Evolutionary conservation across 2,113 vertebrate species (phyloP), one percentile per base, ranked within the genome.

Genomic region (Procavia capensis): DNA sequence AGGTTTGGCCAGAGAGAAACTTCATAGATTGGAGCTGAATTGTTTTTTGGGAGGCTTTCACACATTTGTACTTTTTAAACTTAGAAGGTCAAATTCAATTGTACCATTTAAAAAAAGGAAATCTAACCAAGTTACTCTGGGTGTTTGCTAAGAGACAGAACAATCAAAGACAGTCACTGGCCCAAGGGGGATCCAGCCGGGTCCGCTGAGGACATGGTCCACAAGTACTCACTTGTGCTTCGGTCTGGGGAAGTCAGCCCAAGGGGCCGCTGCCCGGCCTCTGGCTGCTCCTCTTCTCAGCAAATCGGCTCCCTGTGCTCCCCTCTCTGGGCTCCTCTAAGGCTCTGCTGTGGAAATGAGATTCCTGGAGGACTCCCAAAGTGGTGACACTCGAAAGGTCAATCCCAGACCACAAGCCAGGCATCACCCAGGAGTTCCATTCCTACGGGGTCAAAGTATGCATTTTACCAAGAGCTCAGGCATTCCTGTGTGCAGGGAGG

Each of bases 151-250:
- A 68, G 64, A n/a, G 25, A 63, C n/a, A n/a, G 19, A 88, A 63
- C 43, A 22, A 34, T 61, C 31, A 34, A 2, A 3, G 50, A 17
- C 50, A 54, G 50, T 39, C n/a, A 6, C 1, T 61, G 39, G 64
- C 3, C 0, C 10, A 19, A 34, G 36, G 11, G 50, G 50, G 8
- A 3, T 5, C 25, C 11, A 29, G 5, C 24, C 9, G 3, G 68
- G 29, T 6, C 17, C 14, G 13, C 0, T 20, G 27, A 25, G 0
- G 39, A 4, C 36, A 0, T 3, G 13, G 29, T 54, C 9, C 3
- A 6, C 4, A 24, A 36, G 5, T 39, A 25, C 74, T 13, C 24
- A 54, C 39, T 57, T 13, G 50, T 16, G 50, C 17, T 16, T 13
- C 50, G 7, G 47, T 13, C 7, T 54, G 4, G 54, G 54, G 64